phyloP scores from a whole-genome alignment of 2,888 invertebrate genomes.

The Oligia latruncula region DNA sequence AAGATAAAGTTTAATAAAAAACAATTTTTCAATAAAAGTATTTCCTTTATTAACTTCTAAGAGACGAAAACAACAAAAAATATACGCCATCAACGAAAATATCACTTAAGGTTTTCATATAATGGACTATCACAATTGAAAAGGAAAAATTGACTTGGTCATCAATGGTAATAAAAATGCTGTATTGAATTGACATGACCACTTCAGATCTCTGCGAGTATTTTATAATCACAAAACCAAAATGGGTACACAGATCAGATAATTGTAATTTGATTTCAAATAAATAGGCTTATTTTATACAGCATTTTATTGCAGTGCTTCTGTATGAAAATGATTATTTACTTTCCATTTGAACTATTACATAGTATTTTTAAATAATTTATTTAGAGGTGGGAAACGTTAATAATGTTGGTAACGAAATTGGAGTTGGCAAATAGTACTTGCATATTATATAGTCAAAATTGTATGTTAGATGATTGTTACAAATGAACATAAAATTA shows the following conservation, averaged over 20 bases:
- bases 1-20: conserved; percentile 70
- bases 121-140: conserved; percentile 85
- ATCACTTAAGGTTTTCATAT: conserved; percentile 81
- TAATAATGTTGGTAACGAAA: conserved; percentile 51
- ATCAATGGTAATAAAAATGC: conserved; percentile 57
- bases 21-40: conserved; percentile 77
- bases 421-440: conserved; percentile 24
- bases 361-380: conserved; percentile 6
- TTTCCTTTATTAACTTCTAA: conserved; percentile 82
- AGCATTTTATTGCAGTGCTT: conserved; percentile 32
- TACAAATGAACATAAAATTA: conserved; percentile 45
- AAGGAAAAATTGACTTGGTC: conserved; percentile 80
- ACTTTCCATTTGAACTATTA: conserved; percentile 1
- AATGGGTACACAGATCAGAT: conserved; percentile 16
- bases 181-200: conserved; percentile 66
- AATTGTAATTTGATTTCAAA: conserved; percentile 27
- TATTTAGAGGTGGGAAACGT: conserved; percentile 58
- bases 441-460: conserved; percentile 19
- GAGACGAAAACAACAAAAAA: conserved; percentile 85
- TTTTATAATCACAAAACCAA: conserved; percentile 45
- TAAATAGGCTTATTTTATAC: conserved; percentile 48
- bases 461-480: conserved; percentile 26
- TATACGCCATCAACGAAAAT: conserved; percentile 86
- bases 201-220: conserved; percentile 47
- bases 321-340: conserved; percentile 14